Base-by-base conservation (phyloP, 2,113 vertebrate genomes). In the Ginglymostoma cirratum region DNA sequence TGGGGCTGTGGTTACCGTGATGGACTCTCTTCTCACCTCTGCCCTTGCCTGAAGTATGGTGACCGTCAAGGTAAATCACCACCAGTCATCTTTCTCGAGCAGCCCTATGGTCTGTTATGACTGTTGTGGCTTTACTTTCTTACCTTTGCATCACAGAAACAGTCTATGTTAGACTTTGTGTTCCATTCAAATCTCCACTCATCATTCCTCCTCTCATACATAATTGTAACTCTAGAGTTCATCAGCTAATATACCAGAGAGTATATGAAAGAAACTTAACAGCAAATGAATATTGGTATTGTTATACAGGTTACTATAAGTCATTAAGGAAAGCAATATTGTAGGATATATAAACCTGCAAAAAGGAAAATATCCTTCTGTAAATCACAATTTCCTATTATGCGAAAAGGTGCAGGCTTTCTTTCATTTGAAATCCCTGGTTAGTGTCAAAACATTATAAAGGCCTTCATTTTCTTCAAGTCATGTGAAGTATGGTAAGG, bases 351-450 rank as follows among this genome's bases (percentile, higher is more conserved):
- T 83, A 45, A 83, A 17, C 38, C 5, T 6, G 38, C 21, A 42
- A 83, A 83, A 45, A 76, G 15, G 80, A 42, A 83, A 38, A 21
- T 83, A 23, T 23, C 4, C 42, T 83, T 83, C 80, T 83, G n/a
- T 83, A 45, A 83, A 83, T 21, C 80, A 42, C 7, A 17, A 45
- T 42, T 83, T 83, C 80, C 80, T 83, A 38, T 83, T 45, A 45
- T 83, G 80, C 0, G 80, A 83, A 19, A 83, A 42, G 38, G 17
- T 42, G n/a, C 12, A 80, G 76, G 14, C n/a, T 80, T 42, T 83
- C 42, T 83, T 83, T 83, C 38, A 83, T 83, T 83, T 83, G n/a
- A 42, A 83, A 42, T 83, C 78, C 78, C 78, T 83, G 78, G 78
- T 83, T 42, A 42, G 21, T 42, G 38, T 45, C 80, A 83, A 83